These are phyloP conservation scores for Melieria picta DNA, from an alignment of 2,888 invertebrate genomes.

Conservation along the genomic window DNA sequence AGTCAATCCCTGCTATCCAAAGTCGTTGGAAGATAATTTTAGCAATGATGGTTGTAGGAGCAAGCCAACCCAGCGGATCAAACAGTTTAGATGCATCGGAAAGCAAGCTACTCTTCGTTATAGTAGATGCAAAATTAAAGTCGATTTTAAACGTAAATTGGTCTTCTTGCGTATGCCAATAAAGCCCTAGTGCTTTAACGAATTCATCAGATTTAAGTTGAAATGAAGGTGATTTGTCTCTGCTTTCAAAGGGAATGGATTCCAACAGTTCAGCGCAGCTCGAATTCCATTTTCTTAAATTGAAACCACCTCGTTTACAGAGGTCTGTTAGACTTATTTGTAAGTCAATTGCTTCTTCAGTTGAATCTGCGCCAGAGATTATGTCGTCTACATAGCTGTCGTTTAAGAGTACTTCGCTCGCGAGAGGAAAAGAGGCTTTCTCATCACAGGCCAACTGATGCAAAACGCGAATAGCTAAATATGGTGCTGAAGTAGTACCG, in stretches of 20 bases:
- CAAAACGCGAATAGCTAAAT: constrained; percentile 38
- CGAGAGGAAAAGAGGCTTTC: constrained; percentile 24
- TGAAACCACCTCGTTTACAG: constrained; percentile 30
- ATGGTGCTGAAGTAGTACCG: constrained; percentile 35
- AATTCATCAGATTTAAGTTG: constrained; percentile 25
- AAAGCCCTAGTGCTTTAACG: constrained; percentile 32
- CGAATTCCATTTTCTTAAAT: constrained; percentile 39
- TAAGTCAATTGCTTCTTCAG: constrained; percentile 20
- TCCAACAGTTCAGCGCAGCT: constrained; percentile 29
- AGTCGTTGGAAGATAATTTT: constrained; percentile 34
- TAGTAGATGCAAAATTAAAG: constrained; percentile 15
- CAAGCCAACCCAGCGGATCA: constrained; percentile 28
- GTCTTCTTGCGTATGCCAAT: constrained; percentile 11
- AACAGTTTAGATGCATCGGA: constrained; percentile 15
- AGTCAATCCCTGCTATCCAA: constrained; percentile 29
- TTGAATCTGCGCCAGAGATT: constrained; percentile 31
- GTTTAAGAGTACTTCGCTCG: constrained; percentile 32
- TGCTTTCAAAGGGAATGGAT: constrained; percentile 27
- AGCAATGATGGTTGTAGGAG: constrained; percentile 25
- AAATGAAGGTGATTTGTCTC: constrained; percentile 26
- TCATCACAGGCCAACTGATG: constrained; percentile 37
- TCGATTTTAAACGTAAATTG: constrained; percentile 34
- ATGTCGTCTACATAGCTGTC: constrained; percentile 15
- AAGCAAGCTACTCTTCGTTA: constrained; percentile 14
- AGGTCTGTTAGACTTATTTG: constrained; percentile 1